phyloP scores from a whole-genome alignment of 2,113 vertebrate genomes.

The Tamias sibiricus region DNA sequence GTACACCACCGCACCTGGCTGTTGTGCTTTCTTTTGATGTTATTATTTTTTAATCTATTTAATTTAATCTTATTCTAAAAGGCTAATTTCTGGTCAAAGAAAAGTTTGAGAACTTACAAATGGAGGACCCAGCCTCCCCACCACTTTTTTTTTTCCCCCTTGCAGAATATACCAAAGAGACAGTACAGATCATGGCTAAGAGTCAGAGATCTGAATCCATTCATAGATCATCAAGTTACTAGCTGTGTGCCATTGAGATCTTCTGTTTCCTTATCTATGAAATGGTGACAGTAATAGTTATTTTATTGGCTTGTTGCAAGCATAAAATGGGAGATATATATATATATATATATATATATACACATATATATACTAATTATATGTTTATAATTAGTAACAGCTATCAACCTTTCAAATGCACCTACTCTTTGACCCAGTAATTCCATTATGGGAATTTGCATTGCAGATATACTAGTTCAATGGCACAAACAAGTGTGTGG shows the following conservation, averaged over 20 bases:
- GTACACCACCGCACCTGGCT: no score
- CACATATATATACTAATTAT: background rate
- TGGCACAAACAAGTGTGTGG: background rate
- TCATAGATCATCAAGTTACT: background rate
- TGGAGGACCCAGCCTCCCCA: background rate
- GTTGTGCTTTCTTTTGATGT: slow-evolving; percentile 23
- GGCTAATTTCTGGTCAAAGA: slow-evolving; percentile 9
- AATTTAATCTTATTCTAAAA: slow-evolving; percentile 4
- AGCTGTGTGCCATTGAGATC: no score
- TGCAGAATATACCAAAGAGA: background rate
- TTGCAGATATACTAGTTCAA: background rate
- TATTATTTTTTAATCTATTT: background rate
- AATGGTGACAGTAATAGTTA: no score
- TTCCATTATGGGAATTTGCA: background rate
- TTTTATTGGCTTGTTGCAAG: background rate
- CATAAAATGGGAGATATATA: background rate
- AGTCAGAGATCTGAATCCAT: background rate
- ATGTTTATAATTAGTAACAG: background rate
- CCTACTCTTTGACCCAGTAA: background rate
- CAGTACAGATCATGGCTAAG: accelerated
- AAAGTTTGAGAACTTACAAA: slow-evolving; percentile 4
- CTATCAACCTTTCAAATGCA: background rate
- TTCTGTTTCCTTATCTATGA: background rate
- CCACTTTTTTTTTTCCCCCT: background rate
- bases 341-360: no score